Evolutionary conservation across 2,797 vertebrate genomes (phyloP).

Genomic region (Philypnodon macrostomus): DNA sequence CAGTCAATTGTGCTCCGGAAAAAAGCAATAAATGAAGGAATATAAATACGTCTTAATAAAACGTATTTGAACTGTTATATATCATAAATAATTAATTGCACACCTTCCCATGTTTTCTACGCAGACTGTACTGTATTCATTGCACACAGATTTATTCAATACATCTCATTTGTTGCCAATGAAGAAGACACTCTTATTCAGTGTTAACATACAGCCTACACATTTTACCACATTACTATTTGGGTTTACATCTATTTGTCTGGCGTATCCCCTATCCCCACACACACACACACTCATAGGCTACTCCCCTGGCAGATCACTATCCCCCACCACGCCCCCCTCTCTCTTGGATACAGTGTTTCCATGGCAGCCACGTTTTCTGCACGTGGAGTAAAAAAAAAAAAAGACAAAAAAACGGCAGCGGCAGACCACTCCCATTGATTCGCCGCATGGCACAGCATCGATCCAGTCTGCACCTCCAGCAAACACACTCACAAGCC

Average conservation of each 20-base stretch:
- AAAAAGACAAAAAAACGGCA: slow-evolving; percentile 15
- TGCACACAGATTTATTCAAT: too few species aligned
- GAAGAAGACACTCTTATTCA: too few species aligned
- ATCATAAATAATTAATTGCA: too few species aligned
- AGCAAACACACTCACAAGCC: slow-evolving; percentile 33
- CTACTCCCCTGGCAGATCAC: slow-evolving; percentile 53
- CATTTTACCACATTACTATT: too few species aligned
- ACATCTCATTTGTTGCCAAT: too few species aligned
- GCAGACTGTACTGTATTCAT: too few species aligned
- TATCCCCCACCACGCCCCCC: slow-evolving; percentile 21
- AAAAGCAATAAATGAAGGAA: too few species aligned
- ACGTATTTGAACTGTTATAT: too few species aligned
- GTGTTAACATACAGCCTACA: too few species aligned
- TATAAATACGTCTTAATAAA: too few species aligned
- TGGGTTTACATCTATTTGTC: background rate
- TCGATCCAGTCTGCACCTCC: slow-evolving; percentile 57
- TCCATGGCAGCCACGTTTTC: slow-evolving; percentile 76
- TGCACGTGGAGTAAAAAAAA: slow-evolving; percentile 60
- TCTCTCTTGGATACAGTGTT: slow-evolving; percentile 71
- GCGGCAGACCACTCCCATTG: slow-evolving; percentile 62
- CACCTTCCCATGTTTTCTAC: too few species aligned
- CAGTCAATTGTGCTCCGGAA: too few species aligned
- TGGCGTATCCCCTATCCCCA: slow-evolving; percentile 52
- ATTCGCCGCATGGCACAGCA: slow-evolving; percentile 43
- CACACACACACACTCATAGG: slow-evolving; percentile 41